Conservation (phyloP, 2,888 invertebrate genomes). For the Sicus ferrugineus region DNA sequence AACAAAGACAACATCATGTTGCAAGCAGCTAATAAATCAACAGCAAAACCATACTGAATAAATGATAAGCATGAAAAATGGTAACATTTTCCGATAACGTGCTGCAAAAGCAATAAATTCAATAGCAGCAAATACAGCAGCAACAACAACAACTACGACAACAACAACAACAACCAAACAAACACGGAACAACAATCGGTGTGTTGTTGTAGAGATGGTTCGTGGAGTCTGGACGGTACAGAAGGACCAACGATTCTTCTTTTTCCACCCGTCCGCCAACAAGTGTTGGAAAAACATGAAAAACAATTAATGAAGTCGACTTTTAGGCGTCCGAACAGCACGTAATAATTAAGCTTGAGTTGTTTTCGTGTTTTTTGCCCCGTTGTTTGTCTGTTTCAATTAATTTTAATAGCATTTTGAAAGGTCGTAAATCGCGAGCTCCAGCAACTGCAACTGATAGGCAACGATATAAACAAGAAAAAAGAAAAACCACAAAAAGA, state of each 20-base stretch:
- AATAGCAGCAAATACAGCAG: slow-evolving; percentile 17
- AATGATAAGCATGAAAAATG: slow-evolving; percentile 46
- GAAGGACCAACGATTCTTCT: slow-evolving; percentile 19
- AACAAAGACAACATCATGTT: slow-evolving; percentile 1
- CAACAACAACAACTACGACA: slow-evolving; percentile 18
- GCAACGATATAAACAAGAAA: background rate
- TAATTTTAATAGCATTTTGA: slow-evolving; percentile 60
- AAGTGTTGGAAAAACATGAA: background rate
- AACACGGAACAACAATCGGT: background rate
- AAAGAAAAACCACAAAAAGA: background rate
- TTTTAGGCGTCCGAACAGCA: slow-evolving; percentile 18
- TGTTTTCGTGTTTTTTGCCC: background rate
- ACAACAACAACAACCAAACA: background rate
- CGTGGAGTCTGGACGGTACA: background rate
- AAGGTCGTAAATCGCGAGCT: slow-evolving; percentile 54
- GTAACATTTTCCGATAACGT: slow-evolving; percentile 31
- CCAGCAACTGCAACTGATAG: slow-evolving; percentile 30
- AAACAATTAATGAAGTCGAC: slow-evolving; percentile 24
- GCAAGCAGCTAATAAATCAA: slow-evolving; percentile 46
- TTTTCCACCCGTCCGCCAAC: slow-evolving; percentile 6
- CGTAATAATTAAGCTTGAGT: background rate
- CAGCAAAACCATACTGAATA: slow-evolving; percentile 45
- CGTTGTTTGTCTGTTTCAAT: slow-evolving; percentile 52
- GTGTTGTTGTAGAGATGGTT: background rate
- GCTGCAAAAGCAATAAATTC: slow-evolving; percentile 30